These are phyloP conservation scores for Ochotona curzoniae DNA, from an alignment of 2,113 vertebrate genomes.

Conservation along the genomic window DNA sequence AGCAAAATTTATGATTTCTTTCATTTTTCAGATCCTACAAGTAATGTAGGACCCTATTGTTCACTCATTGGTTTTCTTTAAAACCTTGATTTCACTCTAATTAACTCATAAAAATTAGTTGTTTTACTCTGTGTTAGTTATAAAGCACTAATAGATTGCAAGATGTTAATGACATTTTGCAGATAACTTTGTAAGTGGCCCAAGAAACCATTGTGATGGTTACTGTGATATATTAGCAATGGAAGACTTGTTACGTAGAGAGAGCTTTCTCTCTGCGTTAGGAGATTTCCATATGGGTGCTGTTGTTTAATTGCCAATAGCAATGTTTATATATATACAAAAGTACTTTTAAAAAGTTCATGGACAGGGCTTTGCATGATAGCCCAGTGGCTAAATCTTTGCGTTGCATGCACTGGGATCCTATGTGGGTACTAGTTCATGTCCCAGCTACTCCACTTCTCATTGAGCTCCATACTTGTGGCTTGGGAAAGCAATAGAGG, in stretches of 20 bases:
- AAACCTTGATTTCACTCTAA: conserved; percentile 11
- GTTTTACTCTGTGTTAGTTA: conserved; percentile 9
- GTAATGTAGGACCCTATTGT: conserved; percentile 24
- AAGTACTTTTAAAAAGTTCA: too few relatives aligned
- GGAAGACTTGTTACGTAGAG: background rate
- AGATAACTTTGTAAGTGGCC: conserved; percentile 11
- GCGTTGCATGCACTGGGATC: too few relatives aligned
- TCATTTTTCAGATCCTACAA: background rate
- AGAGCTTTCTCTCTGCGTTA: background rate
- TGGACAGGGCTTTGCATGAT: too few relatives aligned
- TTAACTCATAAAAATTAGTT: conserved; percentile 49
- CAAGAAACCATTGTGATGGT: background rate
- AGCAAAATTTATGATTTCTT: conserved; percentile 47
- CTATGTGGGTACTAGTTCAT: too few relatives aligned
- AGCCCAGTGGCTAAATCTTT: too few relatives aligned
- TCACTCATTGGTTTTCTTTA: conserved; percentile 47
- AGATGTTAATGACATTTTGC: background rate
- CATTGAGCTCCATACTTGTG: too few relatives aligned
- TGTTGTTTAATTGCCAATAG: background rate
- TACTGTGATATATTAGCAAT: background rate
- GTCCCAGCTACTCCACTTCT: too few relatives aligned
- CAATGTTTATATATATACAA: background rate
- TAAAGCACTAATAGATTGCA: conserved; percentile 6
- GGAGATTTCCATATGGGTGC: background rate
- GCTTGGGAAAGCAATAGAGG: too few relatives aligned